phyloP scores from a whole-genome alignment of 2,113 vertebrate genomes.

The Puffinus mauretanicus region DNA sequence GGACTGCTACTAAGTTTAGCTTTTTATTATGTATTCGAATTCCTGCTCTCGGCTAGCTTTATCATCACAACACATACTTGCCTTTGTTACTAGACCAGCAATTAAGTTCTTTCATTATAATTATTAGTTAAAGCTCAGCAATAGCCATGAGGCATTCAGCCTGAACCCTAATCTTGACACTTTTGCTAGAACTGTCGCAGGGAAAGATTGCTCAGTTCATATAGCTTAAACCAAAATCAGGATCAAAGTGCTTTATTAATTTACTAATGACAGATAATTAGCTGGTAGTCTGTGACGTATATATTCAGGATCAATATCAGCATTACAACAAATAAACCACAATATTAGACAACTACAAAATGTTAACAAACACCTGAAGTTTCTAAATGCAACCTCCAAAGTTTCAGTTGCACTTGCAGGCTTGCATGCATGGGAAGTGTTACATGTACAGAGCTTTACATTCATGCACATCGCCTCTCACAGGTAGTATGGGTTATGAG shows the following conservation, averaged over 20 bases:
- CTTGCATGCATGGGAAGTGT: background rate
- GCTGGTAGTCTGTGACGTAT: background rate
- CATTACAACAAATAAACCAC: background rate
- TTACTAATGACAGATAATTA: background rate
- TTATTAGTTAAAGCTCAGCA: background rate
- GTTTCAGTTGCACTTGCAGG: background rate
- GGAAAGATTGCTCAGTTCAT: background rate
- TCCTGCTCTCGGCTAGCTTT: background rate
- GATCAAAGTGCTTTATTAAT: background rate
- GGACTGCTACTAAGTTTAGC: background rate
- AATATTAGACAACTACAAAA: background rate
- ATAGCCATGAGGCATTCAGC: background rate
- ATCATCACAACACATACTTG: background rate
- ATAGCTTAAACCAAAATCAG: background rate
- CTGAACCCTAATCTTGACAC: background rate
- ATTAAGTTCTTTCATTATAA: background rate
- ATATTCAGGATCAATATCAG: background rate
- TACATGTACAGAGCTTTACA: background rate
- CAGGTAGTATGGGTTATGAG: background rate
- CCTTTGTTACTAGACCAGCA: background rate
- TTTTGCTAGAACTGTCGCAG: background rate
- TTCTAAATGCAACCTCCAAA: background rate
- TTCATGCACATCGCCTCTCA: background rate
- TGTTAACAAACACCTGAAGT: background rate
- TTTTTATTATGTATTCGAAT: background rate